Percentiles rank a stretch among this genome's conserved stretches.
These are phyloP conservation scores for Loris lydekkerianus DNA, from an alignment of 2,797 vertebrate genomes.

Conservation along the genomic window DNA sequence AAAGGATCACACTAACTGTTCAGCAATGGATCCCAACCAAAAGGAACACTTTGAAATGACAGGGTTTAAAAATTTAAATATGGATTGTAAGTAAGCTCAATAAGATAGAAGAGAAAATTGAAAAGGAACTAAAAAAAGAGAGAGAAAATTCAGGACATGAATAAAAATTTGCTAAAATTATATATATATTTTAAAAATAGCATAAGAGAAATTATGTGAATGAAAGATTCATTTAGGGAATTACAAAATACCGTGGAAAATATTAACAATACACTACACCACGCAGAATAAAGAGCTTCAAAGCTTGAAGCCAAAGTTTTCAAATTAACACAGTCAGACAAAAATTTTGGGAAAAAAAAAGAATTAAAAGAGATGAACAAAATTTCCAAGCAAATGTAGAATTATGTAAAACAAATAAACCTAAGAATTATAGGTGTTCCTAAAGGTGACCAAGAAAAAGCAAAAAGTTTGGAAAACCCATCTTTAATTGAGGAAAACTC, in stretches of 20 bases:
- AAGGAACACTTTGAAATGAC: not conserved
- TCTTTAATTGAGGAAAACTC: not conserved
- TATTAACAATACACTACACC: not conserved
- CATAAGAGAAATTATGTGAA: not conserved
- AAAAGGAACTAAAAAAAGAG: not conserved
- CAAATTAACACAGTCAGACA: not conserved
- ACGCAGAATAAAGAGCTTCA: not conserved
- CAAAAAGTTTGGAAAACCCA: not conserved
- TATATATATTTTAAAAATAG: not conserved
- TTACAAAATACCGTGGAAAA: not conserved
- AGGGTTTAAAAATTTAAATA: not conserved
- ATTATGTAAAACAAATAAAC: not conserved
- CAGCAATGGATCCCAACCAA: not conserved
- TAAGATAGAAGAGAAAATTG: not conserved
- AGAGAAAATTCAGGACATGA: not conserved
- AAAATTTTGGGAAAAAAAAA: not conserved
- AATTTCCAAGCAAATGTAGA: not conserved
- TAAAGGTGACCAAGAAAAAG: not conserved
- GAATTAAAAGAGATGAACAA: not conserved
- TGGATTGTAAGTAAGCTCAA: not conserved
- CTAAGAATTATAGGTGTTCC: not conserved
- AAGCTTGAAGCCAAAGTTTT: not conserved
- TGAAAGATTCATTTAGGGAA: not conserved
- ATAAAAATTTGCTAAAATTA: not conserved
- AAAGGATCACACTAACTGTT: not conserved